These are phyloP conservation scores for Myotis pilosus DNA, from an alignment of 2,797 vertebrate species.

Conservation along the genomic window DNA sequence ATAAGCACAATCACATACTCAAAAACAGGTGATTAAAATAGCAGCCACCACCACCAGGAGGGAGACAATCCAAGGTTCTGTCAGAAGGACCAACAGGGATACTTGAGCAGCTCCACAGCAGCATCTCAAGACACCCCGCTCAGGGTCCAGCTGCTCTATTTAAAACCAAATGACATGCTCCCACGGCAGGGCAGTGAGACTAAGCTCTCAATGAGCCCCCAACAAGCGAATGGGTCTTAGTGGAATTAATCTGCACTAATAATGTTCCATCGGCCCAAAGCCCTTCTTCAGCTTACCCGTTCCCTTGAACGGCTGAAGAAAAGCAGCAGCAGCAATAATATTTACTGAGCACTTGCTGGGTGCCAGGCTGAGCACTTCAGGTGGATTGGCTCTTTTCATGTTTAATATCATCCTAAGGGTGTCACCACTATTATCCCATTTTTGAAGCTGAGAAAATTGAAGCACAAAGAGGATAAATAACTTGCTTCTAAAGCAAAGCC, in stretches of 20 bases:
- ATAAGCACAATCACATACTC: slow-evolving; percentile 29
- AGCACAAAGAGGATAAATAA: slow-evolving; percentile 34
- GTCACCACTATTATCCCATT: neutral
- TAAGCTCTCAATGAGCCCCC: neutral
- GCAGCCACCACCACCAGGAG: neutral
- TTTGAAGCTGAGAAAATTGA: slow-evolving; percentile 26
- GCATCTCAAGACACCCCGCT: neutral
- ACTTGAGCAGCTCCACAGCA: slow-evolving; percentile 21
- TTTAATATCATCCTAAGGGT: neutral
- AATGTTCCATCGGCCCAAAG: neutral
- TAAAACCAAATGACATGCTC: slow-evolving; percentile 51
- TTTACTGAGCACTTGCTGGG: neutral
- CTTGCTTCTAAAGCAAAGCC: slow-evolving; percentile 22
- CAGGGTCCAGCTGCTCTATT: slow-evolving; percentile 54
- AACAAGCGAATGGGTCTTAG: neutral
- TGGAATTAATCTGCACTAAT: neutral
- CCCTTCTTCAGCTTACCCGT: neutral
- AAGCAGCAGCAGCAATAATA: neutral
- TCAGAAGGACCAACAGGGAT: slow-evolving; percentile 22
- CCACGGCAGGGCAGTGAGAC: slow-evolving; percentile 4
- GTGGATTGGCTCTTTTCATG: neutral
- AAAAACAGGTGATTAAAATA: slow-evolving; percentile 66
- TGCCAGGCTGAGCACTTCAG: neutral
- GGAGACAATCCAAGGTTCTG: slow-evolving; percentile 55
- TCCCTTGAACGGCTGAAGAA: neutral